A percentile compares a stretch with the other conserved stretches of the same genome.
phyloP scores from a whole-genome alignment of 1,140 invertebrate genomes.

The Hypothenemus hampei region DNA sequence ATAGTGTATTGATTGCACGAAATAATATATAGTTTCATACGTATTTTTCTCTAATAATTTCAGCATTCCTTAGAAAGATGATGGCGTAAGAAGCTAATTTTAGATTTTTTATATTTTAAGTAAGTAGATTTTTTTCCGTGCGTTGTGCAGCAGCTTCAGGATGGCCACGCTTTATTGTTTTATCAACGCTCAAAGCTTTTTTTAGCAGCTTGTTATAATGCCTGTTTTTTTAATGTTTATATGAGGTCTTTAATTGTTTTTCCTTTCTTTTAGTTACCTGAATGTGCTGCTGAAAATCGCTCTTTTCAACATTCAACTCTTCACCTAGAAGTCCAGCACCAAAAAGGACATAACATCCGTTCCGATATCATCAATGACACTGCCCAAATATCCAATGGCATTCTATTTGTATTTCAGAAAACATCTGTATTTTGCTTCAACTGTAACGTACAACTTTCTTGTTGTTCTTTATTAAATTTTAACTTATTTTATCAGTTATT shows the following conservation, averaged over 20 bases:
- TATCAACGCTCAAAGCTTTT: neutral
- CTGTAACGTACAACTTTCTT: neutral
- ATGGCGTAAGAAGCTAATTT: conserved; percentile 57
- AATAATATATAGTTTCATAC: too few species aligned
- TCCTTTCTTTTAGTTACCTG: conserved; percentile 27
- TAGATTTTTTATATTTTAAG: conserved; percentile 47
- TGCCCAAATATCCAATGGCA: too few species aligned
- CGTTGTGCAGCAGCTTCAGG: neutral
- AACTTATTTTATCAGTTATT: conserved; percentile 20
- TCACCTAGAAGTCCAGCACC: neutral
- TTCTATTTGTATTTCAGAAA: too few species aligned
- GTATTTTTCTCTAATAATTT: conserved; percentile 24
- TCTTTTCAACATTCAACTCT: neutral
- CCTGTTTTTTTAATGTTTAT: neutral
- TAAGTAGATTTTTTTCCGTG: conserved; percentile 37
- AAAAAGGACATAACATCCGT: neutral
- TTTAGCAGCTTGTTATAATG: neutral
- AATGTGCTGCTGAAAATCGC: conserved; percentile 28
- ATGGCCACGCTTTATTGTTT: neutral
- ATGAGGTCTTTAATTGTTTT: neutral
- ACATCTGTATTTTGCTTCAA: too few species aligned
- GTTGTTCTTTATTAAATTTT: conserved; percentile 19
- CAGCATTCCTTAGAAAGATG: conserved; percentile 65
- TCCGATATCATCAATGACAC: too few species aligned
- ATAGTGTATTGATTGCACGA: too few species aligned